Evolutionary conservation across 2,113 vertebrate species (phyloP).

Genomic region (Myodes glareolus): DNA sequence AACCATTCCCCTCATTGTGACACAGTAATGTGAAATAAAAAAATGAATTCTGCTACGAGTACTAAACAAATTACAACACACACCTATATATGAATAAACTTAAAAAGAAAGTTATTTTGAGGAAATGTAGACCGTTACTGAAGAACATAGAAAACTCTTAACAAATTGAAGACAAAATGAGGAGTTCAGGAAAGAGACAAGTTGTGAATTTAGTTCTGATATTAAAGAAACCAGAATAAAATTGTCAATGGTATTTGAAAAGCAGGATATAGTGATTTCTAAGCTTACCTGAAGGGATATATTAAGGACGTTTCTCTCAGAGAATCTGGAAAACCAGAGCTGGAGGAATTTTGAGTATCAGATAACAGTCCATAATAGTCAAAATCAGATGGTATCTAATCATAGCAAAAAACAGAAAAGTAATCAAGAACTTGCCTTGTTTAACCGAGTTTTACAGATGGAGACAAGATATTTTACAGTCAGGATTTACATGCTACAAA

Average conservation of each 20-base stretch:
- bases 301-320: neutral
- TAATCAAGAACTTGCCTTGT: neutral
- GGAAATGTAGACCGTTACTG: neutral
- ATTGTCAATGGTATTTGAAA: neutral
- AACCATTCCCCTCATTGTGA: neutral
- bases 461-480: neutral
- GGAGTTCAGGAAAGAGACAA: neutral
- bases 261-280: neutral
- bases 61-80: neutral
- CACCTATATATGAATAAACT: neutral
- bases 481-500: neutral
- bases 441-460: neutral
- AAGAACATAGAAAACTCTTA: neutral
- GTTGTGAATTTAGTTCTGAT: neutral
- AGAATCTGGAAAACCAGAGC: neutral
- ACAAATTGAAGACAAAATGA: neutral
- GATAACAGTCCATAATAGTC: neutral
- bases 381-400: rapidly evolving
- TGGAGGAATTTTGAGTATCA: neutral
- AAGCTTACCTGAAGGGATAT: neutral
- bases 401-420: neutral
- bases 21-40: neutral
- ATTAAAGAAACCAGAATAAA: neutral
- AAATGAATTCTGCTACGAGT: neutral
- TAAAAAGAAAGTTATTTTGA: neutral